phyloP scores from a whole-genome alignment of 2,797 vertebrate genomes.

The Acanthurus tractus region DNA sequence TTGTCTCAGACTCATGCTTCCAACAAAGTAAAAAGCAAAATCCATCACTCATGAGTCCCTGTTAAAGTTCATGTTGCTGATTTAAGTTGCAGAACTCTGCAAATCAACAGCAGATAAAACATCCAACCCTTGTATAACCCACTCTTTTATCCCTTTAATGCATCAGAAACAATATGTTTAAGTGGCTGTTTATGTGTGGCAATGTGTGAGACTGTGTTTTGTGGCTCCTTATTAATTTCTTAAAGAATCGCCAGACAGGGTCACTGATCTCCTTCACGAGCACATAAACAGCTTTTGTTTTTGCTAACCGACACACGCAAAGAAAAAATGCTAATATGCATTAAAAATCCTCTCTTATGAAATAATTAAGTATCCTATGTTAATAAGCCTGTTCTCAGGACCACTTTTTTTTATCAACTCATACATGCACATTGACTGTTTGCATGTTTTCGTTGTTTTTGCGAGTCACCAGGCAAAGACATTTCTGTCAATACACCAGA shows the following conservation, averaged over 20 bases:
- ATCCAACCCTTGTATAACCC: conserved; percentile 39
- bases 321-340: not conserved
- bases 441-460: conserved; percentile 17
- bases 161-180: conserved; percentile 5
- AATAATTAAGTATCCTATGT: not conserved
- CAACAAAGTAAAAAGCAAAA: conserved; percentile 78
- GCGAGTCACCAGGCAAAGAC: conserved; percentile 36
- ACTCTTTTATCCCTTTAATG: conserved; percentile 78
- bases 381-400: conserved; percentile 4
- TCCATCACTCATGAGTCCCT: conserved; percentile 84
- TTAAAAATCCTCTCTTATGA: not conserved
- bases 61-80: conserved; percentile 88
- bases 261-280: conserved; percentile 47
- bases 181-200: not conserved
- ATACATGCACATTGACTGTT: not conserved
- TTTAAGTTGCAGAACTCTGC: conserved; percentile 89
- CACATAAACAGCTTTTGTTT: conserved; percentile 9
- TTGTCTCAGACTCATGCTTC: not conserved
- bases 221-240: conserved; percentile 42
- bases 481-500: conserved; percentile 59
- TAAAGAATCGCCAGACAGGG: conserved; percentile 24
- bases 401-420: not conserved
- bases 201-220: conserved; percentile 1
- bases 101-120: conserved; percentile 94
- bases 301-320: conserved; percentile 13